Evolutionary conservation across 2,888 invertebrate genomes (phyloP), one percentile per base, ranked within the genome.

Genomic region (Zhuqinia jingwanae): DNA sequence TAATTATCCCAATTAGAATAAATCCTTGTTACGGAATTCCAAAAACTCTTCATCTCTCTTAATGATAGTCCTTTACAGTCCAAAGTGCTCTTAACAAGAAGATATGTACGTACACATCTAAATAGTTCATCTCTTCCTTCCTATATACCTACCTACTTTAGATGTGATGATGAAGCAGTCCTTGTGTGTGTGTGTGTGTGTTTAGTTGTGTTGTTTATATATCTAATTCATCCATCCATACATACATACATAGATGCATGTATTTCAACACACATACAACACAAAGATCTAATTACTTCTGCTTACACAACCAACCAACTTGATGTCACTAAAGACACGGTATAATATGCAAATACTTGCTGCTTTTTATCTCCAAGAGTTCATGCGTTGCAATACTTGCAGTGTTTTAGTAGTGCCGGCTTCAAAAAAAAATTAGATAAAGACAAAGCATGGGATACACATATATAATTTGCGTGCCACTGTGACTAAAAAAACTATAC

Each of bases 1-100:
- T 85, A 85, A 85, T 85, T 85, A 85, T 85, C 85, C 85, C 85
- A 85, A 85, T 85, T 85, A 85, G 85, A 85, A 73, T 63, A 85
- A 85, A 85, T 85, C 85, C 85, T 85, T 85, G 85, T 85, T 85
- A 85, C 78, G 85, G 85, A 85, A 85, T 85, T 85, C 85, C 85
- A 79, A 79, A 84, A 79, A 85, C 85, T 85, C 85, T 85, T 85
- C 85, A 85, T 79, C 80, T 85, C 73, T 78, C 85, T 73, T 85
- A 85, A 85, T 85, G 85, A 85, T 73, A 53, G 85, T 80, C 80
- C 85, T 85, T 85, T 80, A 30, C 68, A 85, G 85, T 85, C 65
- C 56, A 85, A 70, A 85, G 79, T 85, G 47, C 63, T 70, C 78
- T 79, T 60, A 83, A 84, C 77, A 77, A 84, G 84, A 84, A 3